Base-by-base conservation (phyloP, 2,888 invertebrate species). In the Stenodema calcarata region DNA sequence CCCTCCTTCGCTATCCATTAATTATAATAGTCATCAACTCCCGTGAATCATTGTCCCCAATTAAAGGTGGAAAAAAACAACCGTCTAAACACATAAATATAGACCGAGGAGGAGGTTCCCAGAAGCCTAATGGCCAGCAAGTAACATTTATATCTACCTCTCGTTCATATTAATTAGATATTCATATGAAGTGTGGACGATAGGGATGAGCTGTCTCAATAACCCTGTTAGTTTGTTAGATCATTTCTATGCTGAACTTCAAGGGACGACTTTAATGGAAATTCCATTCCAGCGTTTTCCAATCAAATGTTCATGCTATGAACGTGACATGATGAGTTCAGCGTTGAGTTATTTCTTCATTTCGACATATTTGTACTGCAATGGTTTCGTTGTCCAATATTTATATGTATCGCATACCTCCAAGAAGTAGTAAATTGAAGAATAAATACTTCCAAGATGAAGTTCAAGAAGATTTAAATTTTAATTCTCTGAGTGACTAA, bases 41-140 rank as follows among this genome's bases (percentile, higher is more conserved):
- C 23, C 73, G 27, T 44, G 78, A 78, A 78, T 78, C 78, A 78
- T 30, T 30, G 73, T 42, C 78, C 78, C 78, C 78, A 78, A 78
- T 78, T 78, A 78, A 44, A 78, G 44, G 41, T 27, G 41, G 78
- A 44, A 41, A 42, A 42, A 23, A 30, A 42, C 27, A 27, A 44
- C 42, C 73, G 30, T 41, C 30, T 41, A 73, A 30, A 30, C 30
- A 41, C 73, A 73, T 73, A 73, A 73, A 73, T 73, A 73, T 41
- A 62, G 62, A 54, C n/a, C 54, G 16, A 23, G 35, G 18, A 75
- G 73, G 35, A 75, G 47, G 44, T 27, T 78, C 44, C 44, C 78
- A 27, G 47, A 78, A 78, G 44, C 78, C 27, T 78, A 44, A 44
- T 78, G 42, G 27, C 78, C 47, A 75, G 14, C 16, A 41, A 35